Conservation (phyloP, 2,797 vertebrate genomes). For the Phoebastria nigripes region DNA sequence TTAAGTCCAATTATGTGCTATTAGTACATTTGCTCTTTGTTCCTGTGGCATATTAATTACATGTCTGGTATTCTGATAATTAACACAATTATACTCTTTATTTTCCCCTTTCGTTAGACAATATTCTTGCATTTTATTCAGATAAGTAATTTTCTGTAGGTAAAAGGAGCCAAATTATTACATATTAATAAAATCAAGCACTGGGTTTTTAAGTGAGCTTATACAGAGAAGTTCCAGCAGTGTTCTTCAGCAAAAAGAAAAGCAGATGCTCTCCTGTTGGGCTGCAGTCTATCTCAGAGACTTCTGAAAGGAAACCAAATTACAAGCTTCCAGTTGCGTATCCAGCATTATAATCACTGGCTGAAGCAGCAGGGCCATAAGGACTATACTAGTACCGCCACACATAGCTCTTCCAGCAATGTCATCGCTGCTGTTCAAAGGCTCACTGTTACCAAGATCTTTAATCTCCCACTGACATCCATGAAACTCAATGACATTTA, state of each 20-base stretch:
- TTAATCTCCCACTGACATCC: neutral
- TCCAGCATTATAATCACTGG: neutral
- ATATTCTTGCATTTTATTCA: constrained; percentile 1
- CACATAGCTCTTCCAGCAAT: neutral
- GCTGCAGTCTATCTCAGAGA: neutral
- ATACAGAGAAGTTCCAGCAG: neutral
- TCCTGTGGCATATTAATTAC: constrained; percentile 75
- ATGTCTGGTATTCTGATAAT: constrained; percentile 68
- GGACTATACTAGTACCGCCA: neutral
- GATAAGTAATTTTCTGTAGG: constrained; percentile 43
- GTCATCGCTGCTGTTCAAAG: neutral
- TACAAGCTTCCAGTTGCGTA: neutral
- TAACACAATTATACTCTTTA: constrained; percentile 72
- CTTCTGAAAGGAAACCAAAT: neutral
- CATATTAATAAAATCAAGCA: constrained; percentile 27
- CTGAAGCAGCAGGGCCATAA: neutral
- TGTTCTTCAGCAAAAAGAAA: neutral
- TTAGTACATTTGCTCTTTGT: constrained; percentile 73
- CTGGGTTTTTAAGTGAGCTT: neutral
- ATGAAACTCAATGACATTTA: neutral
- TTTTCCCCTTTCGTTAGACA: constrained; percentile 35
- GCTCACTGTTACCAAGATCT: neutral
- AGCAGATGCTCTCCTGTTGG: neutral
- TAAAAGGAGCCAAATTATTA: constrained; percentile 25
- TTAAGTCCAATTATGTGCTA: constrained; percentile 67